Percentiles rank a stretch among this genome's conserved stretches.
Conservation (phyloP, 2,888 invertebrate species). For the Agelastica alni region DNA sequence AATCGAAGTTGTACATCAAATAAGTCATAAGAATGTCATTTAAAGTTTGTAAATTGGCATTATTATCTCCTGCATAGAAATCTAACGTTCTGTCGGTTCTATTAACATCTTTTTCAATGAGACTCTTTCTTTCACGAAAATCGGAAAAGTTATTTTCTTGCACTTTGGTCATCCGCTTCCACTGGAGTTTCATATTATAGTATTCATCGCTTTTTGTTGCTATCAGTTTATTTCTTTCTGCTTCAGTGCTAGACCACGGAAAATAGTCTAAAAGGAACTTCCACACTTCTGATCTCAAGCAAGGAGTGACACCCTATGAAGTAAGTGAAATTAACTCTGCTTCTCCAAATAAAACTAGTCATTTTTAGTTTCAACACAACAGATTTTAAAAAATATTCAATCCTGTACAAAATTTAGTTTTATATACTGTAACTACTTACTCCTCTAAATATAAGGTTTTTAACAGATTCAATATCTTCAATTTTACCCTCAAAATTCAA, state of each 20-base stretch:
- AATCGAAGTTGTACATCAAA: slow-evolving; percentile 97
- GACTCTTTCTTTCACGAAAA: slow-evolving; percentile 86
- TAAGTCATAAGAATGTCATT: slow-evolving; percentile 97
- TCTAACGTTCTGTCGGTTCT: slow-evolving; percentile 82
- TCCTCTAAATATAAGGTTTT: slow-evolving; percentile 88
- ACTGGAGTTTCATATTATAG: slow-evolving; percentile 94
- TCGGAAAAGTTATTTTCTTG: slow-evolving; percentile 89
- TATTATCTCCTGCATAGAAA: slow-evolving; percentile 92
- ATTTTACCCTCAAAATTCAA: slow-evolving; percentile 82
- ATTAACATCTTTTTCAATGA: slow-evolving; percentile 97
- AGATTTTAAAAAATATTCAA: too few relatives aligned
- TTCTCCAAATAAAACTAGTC: neutral
- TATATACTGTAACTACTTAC: slow-evolving; percentile 66
- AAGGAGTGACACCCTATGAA: slow-evolving; percentile 75
- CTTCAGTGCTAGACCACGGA: slow-evolving; percentile 79
- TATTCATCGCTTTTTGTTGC: slow-evolving; percentile 83
- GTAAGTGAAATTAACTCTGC: too few relatives aligned
- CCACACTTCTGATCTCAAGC: slow-evolving; percentile 86
- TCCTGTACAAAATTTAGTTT: too few relatives aligned
- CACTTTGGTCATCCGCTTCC: slow-evolving; percentile 84
- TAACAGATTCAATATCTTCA: slow-evolving; percentile 75
- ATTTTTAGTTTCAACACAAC: too few relatives aligned
- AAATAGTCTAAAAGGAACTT: slow-evolving; percentile 90
- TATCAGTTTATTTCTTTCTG: slow-evolving; percentile 70
- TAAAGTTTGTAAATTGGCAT: slow-evolving; percentile 81